Base-by-base conservation (phyloP, 2,888 invertebrate species). In the Lasioglossum marginatum region DNA sequence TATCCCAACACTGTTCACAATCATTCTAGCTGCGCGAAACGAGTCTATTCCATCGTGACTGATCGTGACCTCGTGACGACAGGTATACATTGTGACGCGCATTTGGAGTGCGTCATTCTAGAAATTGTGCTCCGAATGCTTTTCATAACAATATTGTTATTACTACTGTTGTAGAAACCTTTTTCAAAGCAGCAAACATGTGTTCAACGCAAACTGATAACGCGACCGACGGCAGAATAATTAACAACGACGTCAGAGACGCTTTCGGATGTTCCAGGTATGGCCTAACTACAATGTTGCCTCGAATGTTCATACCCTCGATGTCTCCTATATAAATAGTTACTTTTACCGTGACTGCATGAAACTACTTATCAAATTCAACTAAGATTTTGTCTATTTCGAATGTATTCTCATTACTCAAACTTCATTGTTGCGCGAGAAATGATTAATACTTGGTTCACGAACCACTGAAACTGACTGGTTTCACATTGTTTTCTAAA, bases 211-310 rank as follows among this genome's bases (percentile, higher is more conserved):
- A 89, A 23, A 12, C 63, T 27, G 52, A 77, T 57, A 31, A 19
- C 37, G 72, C 81, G 12, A 83, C 86, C 27, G 87, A 88, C 31
- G 77, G 74, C 12, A 71, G 71, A 31, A 83, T 77, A 40, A 77
- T 83, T 10, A 88, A 88, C 31, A 87, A 81, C 40, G 94, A 94
- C 80, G 92, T 91, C 45, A 92, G 92, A 72, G 95, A 95, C 87
- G 95, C 95, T n/a, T 94, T 94, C 72, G 94, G 94, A 87, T 94
- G 93, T 87, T 92, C 94, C 83, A 94, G 93, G 95, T 94, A 90
- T 86, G 66, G n/a, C n/a, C 57, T n/a, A 57, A 57, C 12, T 57
- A 57, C 57, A 57, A 57, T 14, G 37, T 68, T 57, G 27, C 77
- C 57, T 72, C 45, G 43, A 70, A 78, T 85, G 52, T 70, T 4